Evolutionary conservation across 2,797 vertebrate species (phyloP).

Genomic region (Schizothorax lantsangensis): DNA sequence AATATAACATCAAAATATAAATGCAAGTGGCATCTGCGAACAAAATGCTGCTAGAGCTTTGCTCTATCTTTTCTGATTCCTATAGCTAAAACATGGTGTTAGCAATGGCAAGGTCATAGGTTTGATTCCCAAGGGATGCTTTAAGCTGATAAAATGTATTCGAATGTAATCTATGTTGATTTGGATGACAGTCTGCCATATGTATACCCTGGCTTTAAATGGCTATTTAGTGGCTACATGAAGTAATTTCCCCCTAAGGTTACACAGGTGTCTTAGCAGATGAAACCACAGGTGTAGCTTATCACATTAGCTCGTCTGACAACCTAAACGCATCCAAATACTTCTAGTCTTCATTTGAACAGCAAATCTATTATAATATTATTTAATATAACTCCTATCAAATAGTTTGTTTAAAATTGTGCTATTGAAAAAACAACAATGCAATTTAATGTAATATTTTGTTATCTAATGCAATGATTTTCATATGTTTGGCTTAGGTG

Average conservation of each 20-base stretch:
- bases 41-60: background rate
- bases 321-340: background rate
- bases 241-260: background rate
- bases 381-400: background rate
- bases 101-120: background rate
- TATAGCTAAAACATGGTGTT: background rate
- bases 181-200: background rate
- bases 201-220: background rate
- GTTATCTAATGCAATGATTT: background rate
- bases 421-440: background rate
- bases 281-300: conserved; percentile 10
- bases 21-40: background rate
- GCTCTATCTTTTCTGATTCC: background rate
- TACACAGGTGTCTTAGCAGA: conserved; percentile 26
- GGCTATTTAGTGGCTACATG: background rate
- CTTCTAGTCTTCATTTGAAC: background rate
- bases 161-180: background rate
- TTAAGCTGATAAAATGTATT: background rate
- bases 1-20: background rate
- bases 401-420: background rate
- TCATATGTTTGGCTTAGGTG: background rate
- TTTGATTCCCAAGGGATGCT: background rate
- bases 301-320: background rate
- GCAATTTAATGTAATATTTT: background rate
- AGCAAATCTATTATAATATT: background rate